These are phyloP conservation scores for Cardiocondyla obscurior DNA, from an alignment of 1,140 invertebrate genomes.

Conservation along the genomic window DNA sequence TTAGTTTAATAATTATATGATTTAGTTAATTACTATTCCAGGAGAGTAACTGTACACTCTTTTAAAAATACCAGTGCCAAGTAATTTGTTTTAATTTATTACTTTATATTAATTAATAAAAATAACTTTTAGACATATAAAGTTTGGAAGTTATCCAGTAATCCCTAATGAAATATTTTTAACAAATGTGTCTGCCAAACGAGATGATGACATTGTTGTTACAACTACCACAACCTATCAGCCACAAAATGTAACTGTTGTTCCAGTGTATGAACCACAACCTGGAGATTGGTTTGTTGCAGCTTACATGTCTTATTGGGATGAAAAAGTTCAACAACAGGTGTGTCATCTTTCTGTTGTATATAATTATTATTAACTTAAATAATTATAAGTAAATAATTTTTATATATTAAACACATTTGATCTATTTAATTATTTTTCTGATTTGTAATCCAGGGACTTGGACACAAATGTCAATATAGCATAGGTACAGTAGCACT, in stretches of 20 bases:
- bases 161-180: slow-evolving; percentile 84
- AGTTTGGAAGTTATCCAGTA: slow-evolving; percentile 86
- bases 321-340: slow-evolving; percentile 85
- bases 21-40: too few species aligned
- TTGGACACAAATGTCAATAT: slow-evolving; percentile 84
- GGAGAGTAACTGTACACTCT: too few species aligned
- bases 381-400: too few species aligned
- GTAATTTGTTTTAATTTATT: too few species aligned
- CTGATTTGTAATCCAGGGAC: slow-evolving; percentile 68
- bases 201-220: slow-evolving; percentile 78
- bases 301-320: slow-evolving; percentile 84
- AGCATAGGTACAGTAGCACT: slow-evolving; percentile 85
- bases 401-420: background rate
- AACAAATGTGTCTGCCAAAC: slow-evolving; percentile 76
- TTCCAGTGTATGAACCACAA: slow-evolving; percentile 84
- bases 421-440: background rate
- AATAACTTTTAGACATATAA: slow-evolving; percentile 83
- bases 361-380: background rate
- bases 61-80: too few species aligned
- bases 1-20: too few species aligned
- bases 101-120: background rate
- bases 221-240: slow-evolving; percentile 81
- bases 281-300: slow-evolving; percentile 86
- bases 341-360: slow-evolving; percentile 68
- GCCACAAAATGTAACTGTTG: slow-evolving; percentile 80